phyloP scores from a whole-genome alignment of 2,797 vertebrate species.

The Sphenodon punctatus region DNA sequence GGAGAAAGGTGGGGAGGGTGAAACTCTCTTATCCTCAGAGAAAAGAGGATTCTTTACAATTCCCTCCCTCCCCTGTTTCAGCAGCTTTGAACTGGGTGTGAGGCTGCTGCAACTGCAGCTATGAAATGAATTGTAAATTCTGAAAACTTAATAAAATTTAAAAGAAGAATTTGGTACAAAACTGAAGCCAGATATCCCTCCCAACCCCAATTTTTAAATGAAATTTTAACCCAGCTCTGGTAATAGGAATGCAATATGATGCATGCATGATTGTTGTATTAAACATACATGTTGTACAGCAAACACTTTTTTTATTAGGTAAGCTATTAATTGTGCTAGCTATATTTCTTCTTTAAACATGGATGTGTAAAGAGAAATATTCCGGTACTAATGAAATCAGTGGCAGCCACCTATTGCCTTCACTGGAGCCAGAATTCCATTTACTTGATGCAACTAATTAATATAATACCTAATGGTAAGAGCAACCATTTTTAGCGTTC shows the following conservation, averaged over 20 bases:
- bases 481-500: neutral
- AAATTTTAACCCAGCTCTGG: no score
- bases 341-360: neutral
- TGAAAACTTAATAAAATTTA: no score
- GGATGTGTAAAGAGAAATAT: neutral
- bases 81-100: no score
- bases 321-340: neutral
- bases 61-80: no score
- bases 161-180: no score
- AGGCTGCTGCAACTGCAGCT: no score
- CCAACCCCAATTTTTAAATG: no score
- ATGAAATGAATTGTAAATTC: no score
- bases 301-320: neutral
- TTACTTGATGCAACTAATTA: neutral
- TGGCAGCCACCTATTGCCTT: neutral
- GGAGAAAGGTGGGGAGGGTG: no score
- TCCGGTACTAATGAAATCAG: neutral
- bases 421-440: neutral
- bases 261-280: neutral
- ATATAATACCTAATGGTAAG: neutral
- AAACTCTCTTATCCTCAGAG: no score
- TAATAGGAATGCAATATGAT: neutral
- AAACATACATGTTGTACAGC: neutral
- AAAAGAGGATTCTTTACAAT: no score
- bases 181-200: no score